A percentile compares a stretch with the other conserved stretches of the same genome.
These are phyloP conservation scores for Harpegnathos saltator DNA, from an alignment of 1,140 invertebrate genomes.

Conservation along the genomic window DNA sequence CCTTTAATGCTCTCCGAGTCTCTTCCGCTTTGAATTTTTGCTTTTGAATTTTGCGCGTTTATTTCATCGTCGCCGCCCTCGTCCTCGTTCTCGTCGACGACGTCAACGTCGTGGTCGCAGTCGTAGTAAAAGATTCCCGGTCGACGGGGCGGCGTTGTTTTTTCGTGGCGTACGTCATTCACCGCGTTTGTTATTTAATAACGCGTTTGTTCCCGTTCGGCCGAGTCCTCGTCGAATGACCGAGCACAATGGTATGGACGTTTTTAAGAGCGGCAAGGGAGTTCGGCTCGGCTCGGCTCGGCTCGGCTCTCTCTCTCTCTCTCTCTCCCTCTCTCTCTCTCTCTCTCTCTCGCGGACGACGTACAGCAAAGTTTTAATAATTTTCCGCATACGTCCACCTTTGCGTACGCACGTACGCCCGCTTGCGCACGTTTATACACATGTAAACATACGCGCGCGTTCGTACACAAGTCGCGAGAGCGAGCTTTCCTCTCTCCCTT, in stretches of 20 bases:
- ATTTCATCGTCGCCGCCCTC: slow-evolving; percentile 25
- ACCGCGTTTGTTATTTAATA: slow-evolving; percentile 55
- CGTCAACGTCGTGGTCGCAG: too few species aligned
- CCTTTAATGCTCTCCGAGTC: neutral
- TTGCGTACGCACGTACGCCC: too few species aligned
- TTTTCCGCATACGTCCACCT: slow-evolving; percentile 18
- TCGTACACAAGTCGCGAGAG: too few species aligned
- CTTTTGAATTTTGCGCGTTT: slow-evolving; percentile 33
- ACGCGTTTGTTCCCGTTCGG: slow-evolving; percentile 35
- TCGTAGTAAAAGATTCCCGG: slow-evolving; percentile 9
- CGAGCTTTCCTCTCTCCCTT: neutral
- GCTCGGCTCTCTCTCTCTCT: neutral
- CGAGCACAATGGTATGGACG: slow-evolving; percentile 46
- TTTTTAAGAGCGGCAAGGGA: slow-evolving; percentile 52
- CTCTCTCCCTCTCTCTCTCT: slow-evolving; percentile 2
- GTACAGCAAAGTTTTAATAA: slow-evolving; percentile 49
- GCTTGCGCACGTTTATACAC: too few species aligned
- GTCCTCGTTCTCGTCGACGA: too few species aligned
- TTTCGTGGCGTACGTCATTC: slow-evolving; percentile 40
- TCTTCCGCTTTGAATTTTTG: slow-evolving; percentile 27
- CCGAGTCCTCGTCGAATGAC: slow-evolving; percentile 48
- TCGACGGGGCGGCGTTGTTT: slow-evolving; percentile 6
- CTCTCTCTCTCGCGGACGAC: slow-evolving; percentile 19
- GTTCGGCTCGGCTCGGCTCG: neutral
- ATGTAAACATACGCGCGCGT: too few species aligned